Evolutionary conservation across 2,113 vertebrate species (phyloP), one percentile per base, ranked within the genome.

Genomic region (Archilochus colubris): DNA sequence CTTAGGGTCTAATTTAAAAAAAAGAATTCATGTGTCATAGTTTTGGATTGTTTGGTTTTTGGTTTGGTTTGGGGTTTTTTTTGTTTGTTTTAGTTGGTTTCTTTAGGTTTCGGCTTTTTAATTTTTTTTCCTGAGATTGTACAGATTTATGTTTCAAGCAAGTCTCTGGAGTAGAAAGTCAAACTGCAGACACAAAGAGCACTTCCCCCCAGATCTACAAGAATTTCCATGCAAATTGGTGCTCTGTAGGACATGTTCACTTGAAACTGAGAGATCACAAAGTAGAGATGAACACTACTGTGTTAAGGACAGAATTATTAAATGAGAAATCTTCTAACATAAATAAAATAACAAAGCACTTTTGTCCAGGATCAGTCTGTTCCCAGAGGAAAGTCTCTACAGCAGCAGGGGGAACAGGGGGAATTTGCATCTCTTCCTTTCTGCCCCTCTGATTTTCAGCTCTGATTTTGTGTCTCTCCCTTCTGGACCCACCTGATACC

Each of bases 231-330:
- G 86, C 21, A 77, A 72, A 79, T 40, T 62, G 1, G 1, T 50
- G 50, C 77, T 88, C 79, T 2, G 0, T 0, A 57, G 58, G 55
- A 74, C 17, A 10, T 15, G 28, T 79, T 86, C 38, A 27, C 46
- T 67, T n/a, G 11, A 89, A 82, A 75, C 28, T 3, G 3, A 40
- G 74, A 89, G 57, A 91, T 80, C 33, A 24, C 14, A 36, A 91
- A 82, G 46, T 43, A 92, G 72, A 91, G 33, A 76, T 75, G 74
- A 92, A 86, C 31, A 59, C 28, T 38, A 73, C 50, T 48, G 43
- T 2, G 25, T 59, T 55, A 93, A 95, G 62, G 59, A 81, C 33
- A 72, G 82, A 86, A 94, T 82, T 61, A 86, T 64, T 82, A 89
- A 59, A n/a, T 14, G 12, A 36, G 10, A 91, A 93, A 54, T 62